Percentiles rank a stretch among this genome's conserved stretches.
phyloP scores from a whole-genome alignment of 2,113 vertebrate species.

The Sceloporus undulatus region DNA sequence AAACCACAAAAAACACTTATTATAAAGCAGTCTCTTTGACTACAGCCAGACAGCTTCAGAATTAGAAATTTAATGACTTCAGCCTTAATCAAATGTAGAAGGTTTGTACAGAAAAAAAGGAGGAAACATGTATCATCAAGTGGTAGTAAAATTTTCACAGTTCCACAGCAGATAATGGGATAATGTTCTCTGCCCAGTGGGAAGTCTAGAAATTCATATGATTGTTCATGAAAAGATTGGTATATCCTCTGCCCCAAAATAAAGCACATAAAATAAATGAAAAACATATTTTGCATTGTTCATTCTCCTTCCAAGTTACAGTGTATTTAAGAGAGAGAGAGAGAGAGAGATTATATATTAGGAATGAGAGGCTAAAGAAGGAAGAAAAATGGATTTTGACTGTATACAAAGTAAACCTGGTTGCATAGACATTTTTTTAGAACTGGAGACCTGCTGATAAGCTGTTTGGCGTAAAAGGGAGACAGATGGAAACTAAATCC shows the following conservation, averaged over 20 bases:
- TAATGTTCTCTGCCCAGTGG: neutral
- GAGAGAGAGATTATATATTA: neutral
- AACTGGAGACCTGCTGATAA: neutral
- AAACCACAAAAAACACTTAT: neutral
- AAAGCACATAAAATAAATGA: neutral
- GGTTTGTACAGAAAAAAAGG: neutral
- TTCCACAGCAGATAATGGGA: neutral
- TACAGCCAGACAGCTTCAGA: neutral
- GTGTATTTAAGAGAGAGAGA: neutral
- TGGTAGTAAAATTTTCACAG: conserved; percentile 7
- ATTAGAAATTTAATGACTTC: neutral
- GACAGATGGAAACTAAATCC: neutral
- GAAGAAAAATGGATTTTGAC: neutral
- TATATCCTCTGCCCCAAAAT: neutral
- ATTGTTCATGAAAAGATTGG: neutral
- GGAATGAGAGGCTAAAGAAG: neutral
- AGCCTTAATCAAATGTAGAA: neutral
- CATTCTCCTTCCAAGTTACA: neutral
- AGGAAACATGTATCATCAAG: conserved; percentile 4
- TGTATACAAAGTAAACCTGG: neutral
- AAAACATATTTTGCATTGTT: neutral
- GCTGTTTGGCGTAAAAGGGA: neutral
- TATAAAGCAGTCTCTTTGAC: neutral
- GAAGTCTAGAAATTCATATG: neutral
- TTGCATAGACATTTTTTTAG: neutral